Evolutionary conservation across 2,113 vertebrate genomes (phyloP).

Genomic region (Vidua macroura): DNA sequence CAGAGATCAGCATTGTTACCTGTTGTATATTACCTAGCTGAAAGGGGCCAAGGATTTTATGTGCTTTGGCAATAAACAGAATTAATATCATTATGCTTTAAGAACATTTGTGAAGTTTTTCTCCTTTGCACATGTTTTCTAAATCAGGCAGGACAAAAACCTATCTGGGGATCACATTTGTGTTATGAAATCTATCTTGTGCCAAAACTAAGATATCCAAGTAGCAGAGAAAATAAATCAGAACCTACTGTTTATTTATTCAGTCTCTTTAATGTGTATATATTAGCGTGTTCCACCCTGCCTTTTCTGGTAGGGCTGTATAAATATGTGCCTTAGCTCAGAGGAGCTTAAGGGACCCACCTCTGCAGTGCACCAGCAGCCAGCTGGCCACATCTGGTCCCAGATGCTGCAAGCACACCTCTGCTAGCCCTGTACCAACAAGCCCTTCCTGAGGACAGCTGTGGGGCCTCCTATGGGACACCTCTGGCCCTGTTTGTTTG

Average conservation of each 20-base stretch:
- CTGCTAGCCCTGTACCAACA: not conserved
- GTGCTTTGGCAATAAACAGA: not conserved
- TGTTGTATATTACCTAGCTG: not conserved
- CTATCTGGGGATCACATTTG: not conserved
- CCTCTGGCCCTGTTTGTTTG: not conserved
- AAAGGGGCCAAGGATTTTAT: not conserved
- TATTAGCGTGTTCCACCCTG: not conserved
- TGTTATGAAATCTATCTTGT: not conserved
- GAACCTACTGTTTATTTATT: slow-evolving; percentile 43
- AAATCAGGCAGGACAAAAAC: not conserved
- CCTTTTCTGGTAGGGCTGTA: slow-evolving; percentile 17
- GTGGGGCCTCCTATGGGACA: not conserved
- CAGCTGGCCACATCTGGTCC: not conserved
- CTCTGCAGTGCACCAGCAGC: not conserved
- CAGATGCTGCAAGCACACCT: not conserved
- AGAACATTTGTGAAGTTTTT: not conserved
- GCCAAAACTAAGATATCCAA: slow-evolving; percentile 54
- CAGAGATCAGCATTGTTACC: not conserved
- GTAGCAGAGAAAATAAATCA: slow-evolving; percentile 56
- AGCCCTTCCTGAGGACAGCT: not conserved
- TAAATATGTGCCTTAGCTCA: slow-evolving; percentile 1
- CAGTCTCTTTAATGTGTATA: slow-evolving; percentile 14
- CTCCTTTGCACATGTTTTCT: not conserved
- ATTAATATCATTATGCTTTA: not conserved
- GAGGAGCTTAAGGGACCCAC: not conserved